Evolutionary conservation across 2,888 invertebrate species (phyloP).

Genomic region (Allolobophora icterica): DNA sequence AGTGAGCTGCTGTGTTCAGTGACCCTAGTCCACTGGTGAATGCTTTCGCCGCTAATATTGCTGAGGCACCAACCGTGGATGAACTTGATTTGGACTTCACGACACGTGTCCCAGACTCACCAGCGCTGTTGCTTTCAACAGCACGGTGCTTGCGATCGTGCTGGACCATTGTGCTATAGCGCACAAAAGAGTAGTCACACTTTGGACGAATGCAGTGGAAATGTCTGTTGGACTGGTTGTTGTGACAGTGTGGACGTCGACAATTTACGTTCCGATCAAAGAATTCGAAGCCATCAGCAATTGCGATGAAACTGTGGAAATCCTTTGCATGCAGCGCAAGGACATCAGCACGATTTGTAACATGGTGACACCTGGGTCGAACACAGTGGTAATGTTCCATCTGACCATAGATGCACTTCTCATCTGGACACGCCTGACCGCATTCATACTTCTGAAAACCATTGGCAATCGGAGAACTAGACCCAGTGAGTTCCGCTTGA

Average conservation of each 20-base stretch:
- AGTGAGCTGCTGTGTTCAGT: not conserved
- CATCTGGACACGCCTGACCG: conserved; percentile 73
- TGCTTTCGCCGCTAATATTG: not conserved
- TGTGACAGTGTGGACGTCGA: conserved; percentile 72
- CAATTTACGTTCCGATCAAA: conserved; percentile 79
- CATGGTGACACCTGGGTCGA: conserved; percentile 80
- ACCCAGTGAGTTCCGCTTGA: not conserved
- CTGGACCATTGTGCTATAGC: conserved; percentile 77
- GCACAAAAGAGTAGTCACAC: conserved; percentile 77
- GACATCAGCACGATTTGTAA: conserved; percentile 76
- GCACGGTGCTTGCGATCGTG: conserved; percentile 75
- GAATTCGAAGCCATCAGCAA: conserved; percentile 84
- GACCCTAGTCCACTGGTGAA: not conserved
- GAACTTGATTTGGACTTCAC: not conserved
- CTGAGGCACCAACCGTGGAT: not conserved
- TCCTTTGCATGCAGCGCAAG: conserved; percentile 84
- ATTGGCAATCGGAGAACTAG: conserved; percentile 47
- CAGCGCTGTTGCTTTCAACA: conserved; percentile 39
- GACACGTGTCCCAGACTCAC: not conserved
- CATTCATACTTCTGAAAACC: conserved; percentile 58
- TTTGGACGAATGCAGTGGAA: conserved; percentile 78
- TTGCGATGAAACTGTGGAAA: conserved; percentile 82
- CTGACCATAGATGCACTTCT: conserved; percentile 75
- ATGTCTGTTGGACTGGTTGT: conserved; percentile 77
- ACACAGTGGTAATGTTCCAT: conserved; percentile 85